Conservation (phyloP, 2,113 vertebrate genomes). For the Pollachius pollachius region DNA sequence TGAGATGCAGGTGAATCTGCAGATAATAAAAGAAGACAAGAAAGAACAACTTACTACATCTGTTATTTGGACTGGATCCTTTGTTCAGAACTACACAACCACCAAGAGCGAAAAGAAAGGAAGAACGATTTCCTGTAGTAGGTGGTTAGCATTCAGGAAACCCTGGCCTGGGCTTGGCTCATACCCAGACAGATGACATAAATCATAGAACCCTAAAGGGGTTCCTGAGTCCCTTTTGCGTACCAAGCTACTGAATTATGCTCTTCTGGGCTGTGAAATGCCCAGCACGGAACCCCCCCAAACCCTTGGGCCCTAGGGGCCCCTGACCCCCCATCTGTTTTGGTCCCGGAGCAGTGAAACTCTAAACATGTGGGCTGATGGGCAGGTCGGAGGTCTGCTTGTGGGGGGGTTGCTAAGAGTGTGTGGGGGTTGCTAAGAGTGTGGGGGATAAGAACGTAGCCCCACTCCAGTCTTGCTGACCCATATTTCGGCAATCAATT, state of each 20-base stretch:
- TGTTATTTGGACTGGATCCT: constrained; percentile 25
- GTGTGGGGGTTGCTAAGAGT: constrained; percentile 1
- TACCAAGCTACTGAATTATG: constrained; percentile 19
- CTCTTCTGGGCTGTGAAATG: constrained; percentile 24
- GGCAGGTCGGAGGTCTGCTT: constrained; percentile 63
- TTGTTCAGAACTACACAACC: neutral
- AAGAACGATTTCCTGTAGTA: constrained; percentile 7
- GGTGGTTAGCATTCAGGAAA: constrained; percentile 18
- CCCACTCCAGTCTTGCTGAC: constrained; percentile 30
- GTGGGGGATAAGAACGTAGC: constrained; percentile 46
- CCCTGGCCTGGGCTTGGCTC: constrained; percentile 10
- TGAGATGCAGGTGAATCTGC: constrained; percentile 5
- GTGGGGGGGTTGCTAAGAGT: neutral
- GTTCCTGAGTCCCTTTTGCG: constrained; percentile 1
- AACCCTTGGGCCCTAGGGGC: neutral
- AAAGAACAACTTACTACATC: constrained; percentile 8
- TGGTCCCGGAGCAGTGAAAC: constrained; percentile 48
- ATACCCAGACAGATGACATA: constrained; percentile 5
- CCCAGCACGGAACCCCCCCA: constrained; percentile 5
- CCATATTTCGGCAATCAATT: constrained; percentile 45
- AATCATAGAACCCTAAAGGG: neutral
- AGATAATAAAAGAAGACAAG: constrained; percentile 15
- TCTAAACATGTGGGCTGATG: constrained; percentile 62
- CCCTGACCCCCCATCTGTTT: constrained; percentile 47
- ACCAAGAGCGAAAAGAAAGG: neutral